These are phyloP conservation scores for Platalea minor DNA, from an alignment of 2,797 vertebrate species.

Conservation along the genomic window DNA sequence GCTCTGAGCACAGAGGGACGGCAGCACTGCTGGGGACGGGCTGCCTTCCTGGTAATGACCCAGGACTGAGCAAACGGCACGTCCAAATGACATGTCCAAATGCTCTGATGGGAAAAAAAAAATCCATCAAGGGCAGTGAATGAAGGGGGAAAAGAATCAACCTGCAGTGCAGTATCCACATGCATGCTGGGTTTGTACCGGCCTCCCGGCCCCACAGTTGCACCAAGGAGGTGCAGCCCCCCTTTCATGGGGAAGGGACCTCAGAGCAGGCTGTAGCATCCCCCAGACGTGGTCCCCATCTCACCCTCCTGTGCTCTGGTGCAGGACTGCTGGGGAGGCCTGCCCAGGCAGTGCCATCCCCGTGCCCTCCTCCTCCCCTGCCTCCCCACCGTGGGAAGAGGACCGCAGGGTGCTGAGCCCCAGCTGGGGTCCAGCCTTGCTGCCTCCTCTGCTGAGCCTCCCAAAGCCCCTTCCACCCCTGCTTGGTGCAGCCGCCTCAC, in stretches of 20 bases:
- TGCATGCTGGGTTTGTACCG: neutral
- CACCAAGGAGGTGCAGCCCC: neutral
- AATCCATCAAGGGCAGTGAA: neutral
- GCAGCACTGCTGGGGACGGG: neutral
- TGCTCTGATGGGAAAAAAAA: too few species aligned
- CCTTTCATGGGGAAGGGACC: neutral
- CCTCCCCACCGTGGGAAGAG: neutral
- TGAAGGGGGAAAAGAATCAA: too few species aligned
- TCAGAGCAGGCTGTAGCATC: neutral
- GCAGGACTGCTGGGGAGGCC: neutral
- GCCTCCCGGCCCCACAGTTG: too few species aligned
- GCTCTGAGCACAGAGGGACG: neutral
- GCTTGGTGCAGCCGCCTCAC: neutral
- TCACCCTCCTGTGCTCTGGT: neutral
- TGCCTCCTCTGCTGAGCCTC: neutral
- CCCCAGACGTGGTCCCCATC: neutral
- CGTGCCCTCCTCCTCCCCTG: neutral
- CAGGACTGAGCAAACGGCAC: neutral
- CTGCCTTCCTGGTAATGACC: neutral
- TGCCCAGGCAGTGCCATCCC: neutral
- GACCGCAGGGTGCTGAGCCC: neutral
- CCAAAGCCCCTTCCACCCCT: neutral
- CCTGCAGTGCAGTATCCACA: neutral
- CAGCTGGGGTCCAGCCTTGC: fast-evolving
- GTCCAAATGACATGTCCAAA: neutral